A percentile compares a stretch with the other conserved stretches of the same genome.
Evolutionary conservation across 92 coral and sea anemone species (phyloP).

Genomic region (Porites cylindrica): DNA sequence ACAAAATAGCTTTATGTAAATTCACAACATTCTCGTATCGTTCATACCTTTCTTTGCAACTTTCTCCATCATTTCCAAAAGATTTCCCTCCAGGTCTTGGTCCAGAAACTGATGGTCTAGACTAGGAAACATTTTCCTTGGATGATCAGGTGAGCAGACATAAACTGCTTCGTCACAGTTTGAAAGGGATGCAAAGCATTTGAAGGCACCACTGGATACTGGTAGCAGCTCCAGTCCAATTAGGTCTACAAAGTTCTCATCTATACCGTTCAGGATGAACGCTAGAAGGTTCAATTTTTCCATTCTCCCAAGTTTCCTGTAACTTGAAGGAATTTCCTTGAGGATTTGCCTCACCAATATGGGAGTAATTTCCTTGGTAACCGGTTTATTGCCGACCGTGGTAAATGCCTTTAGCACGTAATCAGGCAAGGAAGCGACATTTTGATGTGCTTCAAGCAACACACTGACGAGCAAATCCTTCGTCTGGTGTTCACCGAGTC

Average conservation of each 20-base stretch:
- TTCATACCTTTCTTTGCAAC: conserved; percentile 64
- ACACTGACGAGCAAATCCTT: conserved; percentile 33
- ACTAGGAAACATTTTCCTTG: conserved; percentile 76
- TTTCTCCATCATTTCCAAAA: conserved; percentile 31
- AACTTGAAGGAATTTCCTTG: conserved; percentile 31
- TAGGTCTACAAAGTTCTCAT: conserved; percentile 48
- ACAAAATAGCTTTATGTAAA: too few relatives aligned
- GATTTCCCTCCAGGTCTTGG: conserved; percentile 42
- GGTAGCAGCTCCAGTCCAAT: conserved; percentile 80
- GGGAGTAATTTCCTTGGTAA: conserved; percentile 57
- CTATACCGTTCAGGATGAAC: conserved; percentile 61
- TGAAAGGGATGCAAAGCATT: conserved; percentile 36
- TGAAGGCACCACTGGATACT: conserved; percentile 62
- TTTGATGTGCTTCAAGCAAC: conserved; percentile 42
- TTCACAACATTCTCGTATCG: too few relatives aligned
- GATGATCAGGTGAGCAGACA: conserved; percentile 71
- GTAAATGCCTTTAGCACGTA: conserved; percentile 54
- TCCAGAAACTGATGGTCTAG: conserved; percentile 68
- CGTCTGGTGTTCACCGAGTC: conserved; percentile 7
- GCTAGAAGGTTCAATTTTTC: conserved; percentile 70
- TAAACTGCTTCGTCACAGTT: conserved; percentile 36
- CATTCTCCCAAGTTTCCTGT: conserved; percentile 26
- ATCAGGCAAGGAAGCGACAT: conserved; percentile 65
- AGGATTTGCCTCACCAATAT: conserved; percentile 55
- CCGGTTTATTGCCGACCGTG: background rate